phyloP scores from a whole-genome alignment of 2,113 vertebrate genomes.

The Gambusia holbrooki region DNA sequence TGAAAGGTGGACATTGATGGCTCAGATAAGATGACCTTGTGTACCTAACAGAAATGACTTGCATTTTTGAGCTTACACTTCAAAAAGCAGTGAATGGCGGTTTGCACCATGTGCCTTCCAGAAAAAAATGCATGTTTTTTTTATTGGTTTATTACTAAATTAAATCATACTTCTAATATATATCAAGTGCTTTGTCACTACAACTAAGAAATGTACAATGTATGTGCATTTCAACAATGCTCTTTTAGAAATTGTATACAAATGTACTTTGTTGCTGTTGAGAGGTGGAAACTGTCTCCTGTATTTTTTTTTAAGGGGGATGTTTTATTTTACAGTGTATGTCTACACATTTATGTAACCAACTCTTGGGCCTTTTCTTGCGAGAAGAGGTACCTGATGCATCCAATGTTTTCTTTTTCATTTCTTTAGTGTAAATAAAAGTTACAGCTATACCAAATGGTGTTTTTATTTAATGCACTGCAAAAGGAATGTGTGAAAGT shows the following conservation, averaged over 20 bases:
- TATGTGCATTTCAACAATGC: slow-evolving; percentile 74
- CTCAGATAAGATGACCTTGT: slow-evolving; percentile 36
- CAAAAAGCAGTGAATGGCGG: slow-evolving; percentile 58
- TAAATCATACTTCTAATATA: slow-evolving; percentile 47
- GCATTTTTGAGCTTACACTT: slow-evolving; percentile 47
- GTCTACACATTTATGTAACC: slow-evolving; percentile 52
- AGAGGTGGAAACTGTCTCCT: slow-evolving; percentile 60
- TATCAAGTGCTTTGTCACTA: slow-evolving; percentile 62
- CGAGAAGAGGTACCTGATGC: slow-evolving; percentile 43
- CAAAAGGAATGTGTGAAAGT: neutral
- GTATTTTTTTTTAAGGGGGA: slow-evolving; percentile 41
- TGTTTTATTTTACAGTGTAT: slow-evolving; percentile 60
- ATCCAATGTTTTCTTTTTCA: slow-evolving; percentile 55
- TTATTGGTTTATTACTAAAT: slow-evolving; percentile 53
- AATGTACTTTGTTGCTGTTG: slow-evolving; percentile 62
- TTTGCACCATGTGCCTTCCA: slow-evolving; percentile 80
- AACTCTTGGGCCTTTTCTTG: slow-evolving; percentile 45
- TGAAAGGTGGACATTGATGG: slow-evolving; percentile 36
- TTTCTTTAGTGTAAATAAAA: slow-evolving; percentile 83
- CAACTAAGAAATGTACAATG: slow-evolving; percentile 63
- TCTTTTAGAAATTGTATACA: slow-evolving; percentile 69
- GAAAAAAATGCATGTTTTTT: slow-evolving; percentile 55
- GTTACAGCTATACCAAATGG: slow-evolving; percentile 39
- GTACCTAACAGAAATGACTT: slow-evolving; percentile 38
- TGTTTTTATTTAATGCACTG: neutral